Evolutionary conservation across 1,140 invertebrate genomes (phyloP).

Genomic region (Dryas iulia): DNA sequence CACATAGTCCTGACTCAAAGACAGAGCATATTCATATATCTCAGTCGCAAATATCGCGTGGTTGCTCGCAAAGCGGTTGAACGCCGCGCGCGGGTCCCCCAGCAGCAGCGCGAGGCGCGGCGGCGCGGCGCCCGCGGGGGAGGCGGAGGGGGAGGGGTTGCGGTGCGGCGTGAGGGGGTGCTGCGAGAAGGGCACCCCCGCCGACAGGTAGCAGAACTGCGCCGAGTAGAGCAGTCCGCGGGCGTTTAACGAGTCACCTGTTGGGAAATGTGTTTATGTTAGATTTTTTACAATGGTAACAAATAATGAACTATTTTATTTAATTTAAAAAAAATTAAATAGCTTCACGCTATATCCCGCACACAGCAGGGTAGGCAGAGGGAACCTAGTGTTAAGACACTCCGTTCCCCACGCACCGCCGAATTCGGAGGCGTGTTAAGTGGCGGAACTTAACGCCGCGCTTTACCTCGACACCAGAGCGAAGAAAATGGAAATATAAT

Average conservation of each 20-base stretch:
- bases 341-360: no score
- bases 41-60: conserved; percentile 96
- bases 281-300: no score
- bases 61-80: conserved; percentile 84
- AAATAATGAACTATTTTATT: no score
- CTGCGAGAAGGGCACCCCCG: conserved; percentile 87
- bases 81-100: conserved; percentile 83
- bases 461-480: no score
- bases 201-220: conserved; percentile 96
- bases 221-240: conserved; percentile 91
- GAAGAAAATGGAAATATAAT: no score
- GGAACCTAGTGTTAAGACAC: no score
- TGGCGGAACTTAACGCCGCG: no score
- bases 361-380: no score
- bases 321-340: no score
- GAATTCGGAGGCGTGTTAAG: no score
- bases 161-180: conserved; percentile 62
- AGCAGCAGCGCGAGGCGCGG: conserved; percentile 88
- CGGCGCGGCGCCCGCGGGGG: conserved; percentile 21
- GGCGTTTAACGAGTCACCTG: conserved; percentile 84
- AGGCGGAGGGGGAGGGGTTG: background rate
- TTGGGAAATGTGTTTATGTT: background rate
- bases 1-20: conserved; percentile 87
- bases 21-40: conserved; percentile 95
- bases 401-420: no score